Evolutionary conservation across 2,888 invertebrate species (phyloP).

Genomic region (Camponotus fellah): DNA sequence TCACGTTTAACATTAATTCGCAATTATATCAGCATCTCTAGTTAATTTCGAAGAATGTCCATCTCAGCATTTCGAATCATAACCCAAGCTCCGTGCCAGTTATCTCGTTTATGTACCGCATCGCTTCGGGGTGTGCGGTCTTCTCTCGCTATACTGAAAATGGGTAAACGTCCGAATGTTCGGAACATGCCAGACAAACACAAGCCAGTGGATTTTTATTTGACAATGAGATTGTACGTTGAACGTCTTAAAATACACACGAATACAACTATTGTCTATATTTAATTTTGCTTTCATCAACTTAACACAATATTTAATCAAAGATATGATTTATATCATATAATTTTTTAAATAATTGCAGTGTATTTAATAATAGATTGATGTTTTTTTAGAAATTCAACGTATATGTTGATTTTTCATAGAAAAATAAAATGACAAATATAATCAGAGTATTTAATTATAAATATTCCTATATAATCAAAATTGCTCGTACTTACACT

Average conservation of each 20-base stretch:
- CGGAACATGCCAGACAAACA: constrained; percentile 64
- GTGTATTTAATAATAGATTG: not conserved
- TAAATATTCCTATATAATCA: not conserved
- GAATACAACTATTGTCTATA: not conserved
- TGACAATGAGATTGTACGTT: constrained; percentile 54
- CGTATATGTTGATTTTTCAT: not conserved
- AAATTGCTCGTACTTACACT: not conserved
- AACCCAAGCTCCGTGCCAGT: constrained; percentile 31
- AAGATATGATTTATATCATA: not conserved
- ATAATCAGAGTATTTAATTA: not conserved
- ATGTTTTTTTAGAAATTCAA: not conserved
- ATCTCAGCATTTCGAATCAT: constrained; percentile 39
- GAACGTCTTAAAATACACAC: constrained; percentile 32
- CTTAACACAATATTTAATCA: not conserved
- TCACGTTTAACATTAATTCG: constrained; percentile 1
- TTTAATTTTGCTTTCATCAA: not conserved
- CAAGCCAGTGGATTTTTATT: constrained; percentile 69
- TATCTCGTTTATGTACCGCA: constrained; percentile 76
- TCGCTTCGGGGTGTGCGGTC: constrained; percentile 75
- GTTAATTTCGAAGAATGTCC: constrained; percentile 37
- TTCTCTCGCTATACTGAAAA: constrained; percentile 68
- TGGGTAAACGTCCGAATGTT: constrained; percentile 70
- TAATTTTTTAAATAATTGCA: not conserved
- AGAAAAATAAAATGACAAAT: not conserved
- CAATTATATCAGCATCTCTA: not conserved